Conservation (phyloP, 2,797 vertebrate genomes). For the Lithobates sylvaticus region DNA sequence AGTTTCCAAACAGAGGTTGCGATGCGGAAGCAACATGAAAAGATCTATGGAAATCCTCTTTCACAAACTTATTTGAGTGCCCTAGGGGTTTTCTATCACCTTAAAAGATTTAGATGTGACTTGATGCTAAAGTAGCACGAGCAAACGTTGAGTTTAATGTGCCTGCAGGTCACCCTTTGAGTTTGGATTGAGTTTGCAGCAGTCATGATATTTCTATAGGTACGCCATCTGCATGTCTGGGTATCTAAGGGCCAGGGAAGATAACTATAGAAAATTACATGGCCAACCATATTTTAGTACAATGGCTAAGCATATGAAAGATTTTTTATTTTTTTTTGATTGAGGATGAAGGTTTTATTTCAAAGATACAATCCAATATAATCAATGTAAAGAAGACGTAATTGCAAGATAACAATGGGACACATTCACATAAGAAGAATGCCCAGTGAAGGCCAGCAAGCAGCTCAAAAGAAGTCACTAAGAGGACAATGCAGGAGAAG, state of each 20-base stretch:
- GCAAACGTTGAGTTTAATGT: constrained; percentile 22
- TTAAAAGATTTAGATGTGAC: constrained; percentile 28
- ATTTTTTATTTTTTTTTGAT: too few species aligned
- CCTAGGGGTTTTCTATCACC: constrained; percentile 36
- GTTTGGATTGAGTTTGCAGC: not conserved
- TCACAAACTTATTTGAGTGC: constrained; percentile 22
- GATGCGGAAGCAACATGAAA: constrained; percentile 27
- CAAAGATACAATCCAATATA: too few species aligned
- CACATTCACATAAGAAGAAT: too few species aligned
- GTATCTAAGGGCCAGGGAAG: not conserved
- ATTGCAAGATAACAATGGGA: too few species aligned
- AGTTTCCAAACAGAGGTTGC: constrained; percentile 37
- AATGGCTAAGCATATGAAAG: too few species aligned
- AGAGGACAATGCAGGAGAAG: too few species aligned
- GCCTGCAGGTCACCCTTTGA: not conserved
- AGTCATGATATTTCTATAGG: not conserved
- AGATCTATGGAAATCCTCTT: constrained; percentile 45
- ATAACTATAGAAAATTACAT: too few species aligned
- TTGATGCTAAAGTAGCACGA: constrained; percentile 10
- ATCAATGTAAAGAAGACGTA: too few species aligned
- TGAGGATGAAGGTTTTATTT: too few species aligned
- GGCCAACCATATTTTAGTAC: too few species aligned
- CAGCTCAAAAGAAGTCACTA: too few species aligned
- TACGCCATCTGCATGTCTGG: not conserved
- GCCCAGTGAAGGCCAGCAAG: too few species aligned